Conservation (phyloP, 2,113 vertebrate species). For the Rynchops niger region DNA sequence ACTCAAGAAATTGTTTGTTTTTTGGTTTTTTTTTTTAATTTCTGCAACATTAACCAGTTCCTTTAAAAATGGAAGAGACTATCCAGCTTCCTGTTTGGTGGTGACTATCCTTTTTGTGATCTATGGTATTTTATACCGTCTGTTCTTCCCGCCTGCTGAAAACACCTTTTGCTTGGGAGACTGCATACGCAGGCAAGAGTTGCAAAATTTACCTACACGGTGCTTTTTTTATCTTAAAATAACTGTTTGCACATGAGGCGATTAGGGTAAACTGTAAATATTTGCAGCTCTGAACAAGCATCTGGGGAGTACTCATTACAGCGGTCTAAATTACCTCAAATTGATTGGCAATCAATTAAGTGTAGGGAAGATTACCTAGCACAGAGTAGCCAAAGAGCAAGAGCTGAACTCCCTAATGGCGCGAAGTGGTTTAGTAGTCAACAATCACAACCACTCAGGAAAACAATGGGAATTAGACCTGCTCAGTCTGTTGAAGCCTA, state of each 20-base stretch:
- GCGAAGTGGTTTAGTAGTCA: neutral
- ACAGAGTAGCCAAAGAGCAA: neutral
- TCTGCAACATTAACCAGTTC: neutral
- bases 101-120: neutral
- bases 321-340: neutral
- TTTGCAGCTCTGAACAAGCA: neutral
- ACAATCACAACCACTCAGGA: neutral
- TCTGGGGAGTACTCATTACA: neutral
- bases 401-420: neutral
- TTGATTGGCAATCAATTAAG: conserved; percentile 14
- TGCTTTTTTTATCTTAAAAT: neutral
- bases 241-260: neutral
- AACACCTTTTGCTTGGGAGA: neutral
- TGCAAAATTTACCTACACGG: neutral
- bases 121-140: neutral
- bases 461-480: neutral
- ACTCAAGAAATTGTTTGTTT: neutral
- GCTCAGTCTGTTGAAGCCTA: neutral
- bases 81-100: neutral
- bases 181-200: neutral
- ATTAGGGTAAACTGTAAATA: neutral
- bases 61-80: neutral
- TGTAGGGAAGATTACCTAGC: neutral
- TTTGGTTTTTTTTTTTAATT: neutral
- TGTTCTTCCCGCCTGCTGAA: neutral